Conservation (phyloP, 2,888 invertebrate genomes). For the Peribatodes rhomboidaria region DNA sequence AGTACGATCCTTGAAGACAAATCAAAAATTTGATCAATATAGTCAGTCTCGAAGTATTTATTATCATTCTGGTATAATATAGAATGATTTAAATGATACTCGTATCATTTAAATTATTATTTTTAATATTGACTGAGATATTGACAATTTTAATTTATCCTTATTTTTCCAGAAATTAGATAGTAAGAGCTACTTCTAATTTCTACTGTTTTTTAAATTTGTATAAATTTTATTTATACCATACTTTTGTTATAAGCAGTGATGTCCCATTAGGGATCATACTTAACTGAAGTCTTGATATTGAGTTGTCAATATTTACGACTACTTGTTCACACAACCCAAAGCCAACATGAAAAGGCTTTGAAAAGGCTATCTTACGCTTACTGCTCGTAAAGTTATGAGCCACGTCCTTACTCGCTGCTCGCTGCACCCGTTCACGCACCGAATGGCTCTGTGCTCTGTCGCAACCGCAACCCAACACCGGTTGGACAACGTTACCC, state of each 20-base stretch:
- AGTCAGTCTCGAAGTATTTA: neutral
- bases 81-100: too few relatives aligned
- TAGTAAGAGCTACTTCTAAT: too few relatives aligned
- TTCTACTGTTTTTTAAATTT: too few relatives aligned
- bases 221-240: too few relatives aligned
- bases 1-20: neutral
- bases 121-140: too few relatives aligned
- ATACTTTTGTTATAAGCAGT: too few relatives aligned
- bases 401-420: conserved; percentile 51
- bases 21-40: neutral
- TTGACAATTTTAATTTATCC: too few relatives aligned
- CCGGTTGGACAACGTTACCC: conserved; percentile 61
- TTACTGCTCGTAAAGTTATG: conserved; percentile 38
- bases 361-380: conserved; percentile 16
- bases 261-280: neutral
- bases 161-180: too few relatives aligned
- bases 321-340: neutral
- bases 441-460: conserved; percentile 42
- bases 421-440: conserved; percentile 41
- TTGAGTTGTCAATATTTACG: conserved; percentile 10
- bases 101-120: too few relatives aligned
- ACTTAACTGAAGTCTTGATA: neutral
- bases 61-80: neutral
- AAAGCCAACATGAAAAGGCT: conserved; percentile 10
- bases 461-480: conserved; percentile 57